These are phyloP conservation scores for Xerus inauris DNA, from an alignment of 2,113 vertebrate genomes.

Conservation along the genomic window DNA sequence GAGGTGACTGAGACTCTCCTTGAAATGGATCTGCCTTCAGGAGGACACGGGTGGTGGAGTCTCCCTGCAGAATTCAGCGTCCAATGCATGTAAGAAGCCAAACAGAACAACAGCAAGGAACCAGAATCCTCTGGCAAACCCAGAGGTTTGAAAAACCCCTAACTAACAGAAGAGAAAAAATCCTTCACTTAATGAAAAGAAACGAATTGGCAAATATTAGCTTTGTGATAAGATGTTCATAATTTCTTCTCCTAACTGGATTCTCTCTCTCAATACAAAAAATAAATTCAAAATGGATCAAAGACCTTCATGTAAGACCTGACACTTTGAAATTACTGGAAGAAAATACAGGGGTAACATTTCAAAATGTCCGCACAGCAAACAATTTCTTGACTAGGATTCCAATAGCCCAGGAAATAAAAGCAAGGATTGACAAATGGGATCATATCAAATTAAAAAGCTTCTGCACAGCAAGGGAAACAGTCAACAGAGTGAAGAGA, in stretches of 20 bases:
- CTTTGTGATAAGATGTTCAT: neutral
- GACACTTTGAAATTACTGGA: neutral
- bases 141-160: too few relatives aligned
- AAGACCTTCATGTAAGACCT: neutral
- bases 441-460: neutral
- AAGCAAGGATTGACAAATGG: neutral
- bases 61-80: neutral
- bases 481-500: neutral
- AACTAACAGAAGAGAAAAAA: neutral
- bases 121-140: neutral
- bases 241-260: neutral
- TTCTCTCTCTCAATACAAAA: neutral
- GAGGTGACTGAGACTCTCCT: accelerated
- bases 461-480: neutral
- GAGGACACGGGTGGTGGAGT: accelerated
- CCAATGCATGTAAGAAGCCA: accelerated
- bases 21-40: accelerated
- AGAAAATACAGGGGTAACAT: neutral
- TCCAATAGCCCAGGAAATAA: neutral
- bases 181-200: neutral
- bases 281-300: neutral
- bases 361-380: neutral
- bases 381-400: neutral
- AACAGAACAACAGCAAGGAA: neutral
- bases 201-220: neutral